These are phyloP conservation scores for Tinea trinotella DNA, from an alignment of 2,888 invertebrate species.

Conservation along the genomic window DNA sequence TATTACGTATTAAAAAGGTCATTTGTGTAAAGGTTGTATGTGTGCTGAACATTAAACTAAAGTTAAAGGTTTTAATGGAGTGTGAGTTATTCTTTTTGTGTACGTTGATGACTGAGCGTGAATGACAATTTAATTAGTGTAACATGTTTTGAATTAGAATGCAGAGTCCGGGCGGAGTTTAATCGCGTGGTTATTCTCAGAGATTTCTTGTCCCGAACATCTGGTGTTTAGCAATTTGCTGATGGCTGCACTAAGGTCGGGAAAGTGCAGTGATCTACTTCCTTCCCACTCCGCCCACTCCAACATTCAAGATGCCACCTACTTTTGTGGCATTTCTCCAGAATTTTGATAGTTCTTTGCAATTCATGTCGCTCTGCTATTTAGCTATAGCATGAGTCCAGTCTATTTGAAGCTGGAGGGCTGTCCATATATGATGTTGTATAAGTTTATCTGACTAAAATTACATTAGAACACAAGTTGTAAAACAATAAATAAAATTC, in stretches of 20 bases:
- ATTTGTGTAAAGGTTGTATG: no score
- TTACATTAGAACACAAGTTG: no score
- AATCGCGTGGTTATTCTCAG: background rate
- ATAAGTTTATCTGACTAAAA: no score
- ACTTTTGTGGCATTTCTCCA: constrained; percentile 52
- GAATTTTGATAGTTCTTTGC: constrained; percentile 37
- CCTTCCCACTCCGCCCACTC: constrained; percentile 24
- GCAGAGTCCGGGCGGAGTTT: background rate
- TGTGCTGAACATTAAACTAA: no score
- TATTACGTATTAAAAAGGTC: no score
- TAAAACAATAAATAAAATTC: no score
- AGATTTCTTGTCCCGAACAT: constrained; percentile 56
- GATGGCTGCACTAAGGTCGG: constrained; percentile 65
- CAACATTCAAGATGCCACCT: constrained; percentile 23
- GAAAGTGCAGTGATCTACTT: constrained; percentile 53
- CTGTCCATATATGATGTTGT: no score
- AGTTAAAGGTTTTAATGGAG: no score
- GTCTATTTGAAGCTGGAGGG: no score
- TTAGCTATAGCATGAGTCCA: background rate
- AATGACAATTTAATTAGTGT: background rate
- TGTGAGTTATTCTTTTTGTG: no score
- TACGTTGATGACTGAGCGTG: no score
- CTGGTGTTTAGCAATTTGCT: constrained; percentile 69
- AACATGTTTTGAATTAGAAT: background rate
- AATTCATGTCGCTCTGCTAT: background rate